Evolutionary conservation across 2,113 vertebrate species (phyloP).

Genomic region (Hoplias malabaricus): DNA sequence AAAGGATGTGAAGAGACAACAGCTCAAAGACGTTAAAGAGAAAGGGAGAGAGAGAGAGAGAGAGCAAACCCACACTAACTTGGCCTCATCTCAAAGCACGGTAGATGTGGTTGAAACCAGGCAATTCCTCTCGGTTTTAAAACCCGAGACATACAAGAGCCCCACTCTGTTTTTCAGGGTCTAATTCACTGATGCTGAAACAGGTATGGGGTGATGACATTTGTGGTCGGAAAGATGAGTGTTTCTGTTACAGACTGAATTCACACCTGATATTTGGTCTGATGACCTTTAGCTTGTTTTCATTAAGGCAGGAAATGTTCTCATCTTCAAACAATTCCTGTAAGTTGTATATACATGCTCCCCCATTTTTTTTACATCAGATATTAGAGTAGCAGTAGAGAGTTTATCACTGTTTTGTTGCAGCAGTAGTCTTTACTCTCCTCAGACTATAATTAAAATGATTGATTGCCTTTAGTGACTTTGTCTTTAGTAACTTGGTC

Average conservation of each 20-base stretch:
- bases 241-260: constrained; percentile 26
- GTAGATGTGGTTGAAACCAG: constrained; percentile 53
- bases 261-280: constrained; percentile 18
- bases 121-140: constrained; percentile 28
- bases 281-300: constrained; percentile 45
- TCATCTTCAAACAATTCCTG: not conserved
- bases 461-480: no score
- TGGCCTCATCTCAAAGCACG: constrained; percentile 47
- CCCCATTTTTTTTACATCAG: no score
- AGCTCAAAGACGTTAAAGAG: constrained; percentile 58
- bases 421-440: no score
- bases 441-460: no score
- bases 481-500: no score
- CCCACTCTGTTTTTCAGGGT: constrained; percentile 16
- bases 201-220: constrained; percentile 41
- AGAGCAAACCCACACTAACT: constrained; percentile 50
- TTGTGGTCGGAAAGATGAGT: constrained; percentile 50
- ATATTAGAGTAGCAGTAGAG: no score
- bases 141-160: constrained; percentile 49
- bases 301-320: constrained; percentile 30
- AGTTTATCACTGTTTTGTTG: no score
- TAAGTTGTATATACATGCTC: no score
- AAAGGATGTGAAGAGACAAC: constrained; percentile 65
- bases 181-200: constrained; percentile 14
- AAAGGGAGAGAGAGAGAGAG: not conserved